Conservation (phyloP, 2,888 invertebrate species). For the Plagodis dolabraria region DNA sequence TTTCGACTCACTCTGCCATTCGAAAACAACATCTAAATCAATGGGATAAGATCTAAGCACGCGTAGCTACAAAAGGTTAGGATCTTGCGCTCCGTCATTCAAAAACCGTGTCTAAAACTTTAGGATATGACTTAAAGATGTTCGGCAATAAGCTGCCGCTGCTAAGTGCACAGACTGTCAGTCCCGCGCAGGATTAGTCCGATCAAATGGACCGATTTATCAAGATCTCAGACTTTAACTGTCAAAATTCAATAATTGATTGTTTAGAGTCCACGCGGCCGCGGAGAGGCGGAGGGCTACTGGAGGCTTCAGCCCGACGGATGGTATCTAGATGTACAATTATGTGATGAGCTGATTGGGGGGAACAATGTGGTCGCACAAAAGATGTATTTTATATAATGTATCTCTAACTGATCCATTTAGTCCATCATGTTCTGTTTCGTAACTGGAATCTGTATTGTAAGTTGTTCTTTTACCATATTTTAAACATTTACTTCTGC, state of each 20-base stretch:
- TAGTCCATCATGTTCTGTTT: too few relatives aligned
- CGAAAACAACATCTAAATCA: background rate
- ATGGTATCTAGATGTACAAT: background rate
- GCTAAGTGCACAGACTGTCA: conserved; percentile 29
- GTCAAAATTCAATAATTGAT: conserved; percentile 42
- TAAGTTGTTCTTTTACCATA: too few relatives aligned
- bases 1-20: background rate
- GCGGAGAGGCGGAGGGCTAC: background rate
- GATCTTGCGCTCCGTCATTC: background rate
- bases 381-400: too few relatives aligned
- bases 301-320: background rate
- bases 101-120: background rate
- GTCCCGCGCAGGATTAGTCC: conserved; percentile 34
- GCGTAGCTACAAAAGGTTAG: background rate
- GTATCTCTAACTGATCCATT: too few relatives aligned
- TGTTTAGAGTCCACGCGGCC: conserved; percentile 33
- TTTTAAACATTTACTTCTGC: too few relatives aligned
- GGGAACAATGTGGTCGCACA: background rate
- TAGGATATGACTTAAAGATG: background rate
- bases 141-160: background rate
- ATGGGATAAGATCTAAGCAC: background rate
- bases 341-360: background rate
- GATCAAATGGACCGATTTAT: conserved; percentile 38
- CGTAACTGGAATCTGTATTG: too few relatives aligned
- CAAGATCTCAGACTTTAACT: conserved; percentile 38